phyloP scores from a whole-genome alignment of 2,113 vertebrate species.

The Puntigrus tetrazona region DNA sequence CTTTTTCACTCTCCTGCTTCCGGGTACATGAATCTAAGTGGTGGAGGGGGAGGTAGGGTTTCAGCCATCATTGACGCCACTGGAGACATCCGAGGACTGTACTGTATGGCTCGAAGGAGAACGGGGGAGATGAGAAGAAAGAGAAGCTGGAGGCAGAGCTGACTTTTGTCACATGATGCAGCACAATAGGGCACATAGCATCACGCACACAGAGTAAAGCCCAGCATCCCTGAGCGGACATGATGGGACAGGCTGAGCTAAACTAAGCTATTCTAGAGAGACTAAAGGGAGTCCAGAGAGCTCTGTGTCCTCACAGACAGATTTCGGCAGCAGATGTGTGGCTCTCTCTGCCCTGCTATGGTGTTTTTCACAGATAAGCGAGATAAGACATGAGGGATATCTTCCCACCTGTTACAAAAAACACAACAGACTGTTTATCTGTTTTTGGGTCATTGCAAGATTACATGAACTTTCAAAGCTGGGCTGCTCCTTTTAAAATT shows the following conservation, averaged over 20 bases:
- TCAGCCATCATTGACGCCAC: conserved; percentile 70
- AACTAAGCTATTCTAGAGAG: conserved; percentile 44
- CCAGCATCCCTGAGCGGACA: conserved; percentile 22
- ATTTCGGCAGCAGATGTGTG: conserved; percentile 72
- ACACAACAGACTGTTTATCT: conserved; percentile 26
- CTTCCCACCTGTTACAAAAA: conserved; percentile 74
- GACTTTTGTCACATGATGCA: conserved; percentile 67
- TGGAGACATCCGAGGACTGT: conserved; percentile 71
- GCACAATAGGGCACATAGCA: conserved; percentile 53
- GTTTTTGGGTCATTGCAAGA: conserved; percentile 30
- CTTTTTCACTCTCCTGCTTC: conserved; percentile 74
- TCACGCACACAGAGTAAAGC: conserved; percentile 35
- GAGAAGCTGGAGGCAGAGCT: conserved; percentile 71
- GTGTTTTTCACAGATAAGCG: conserved; percentile 55
- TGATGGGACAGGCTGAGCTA: conserved; percentile 49
- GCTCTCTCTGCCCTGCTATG: conserved; percentile 70
- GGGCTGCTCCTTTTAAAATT: background rate
- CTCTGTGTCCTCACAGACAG: conserved; percentile 73
- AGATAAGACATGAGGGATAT: conserved; percentile 59
- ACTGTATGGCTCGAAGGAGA: conserved; percentile 74
- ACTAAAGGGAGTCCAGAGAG: conserved; percentile 26
- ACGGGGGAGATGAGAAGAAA: conserved; percentile 65
- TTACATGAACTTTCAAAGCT: background rate
- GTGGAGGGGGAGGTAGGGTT: conserved; percentile 72
- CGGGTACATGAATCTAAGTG: conserved; percentile 78